Percentiles rank a stretch among this genome's conserved stretches.
Conservation (phyloP, 2,888 invertebrate genomes). For the Chydorus sphaericus region DNA sequence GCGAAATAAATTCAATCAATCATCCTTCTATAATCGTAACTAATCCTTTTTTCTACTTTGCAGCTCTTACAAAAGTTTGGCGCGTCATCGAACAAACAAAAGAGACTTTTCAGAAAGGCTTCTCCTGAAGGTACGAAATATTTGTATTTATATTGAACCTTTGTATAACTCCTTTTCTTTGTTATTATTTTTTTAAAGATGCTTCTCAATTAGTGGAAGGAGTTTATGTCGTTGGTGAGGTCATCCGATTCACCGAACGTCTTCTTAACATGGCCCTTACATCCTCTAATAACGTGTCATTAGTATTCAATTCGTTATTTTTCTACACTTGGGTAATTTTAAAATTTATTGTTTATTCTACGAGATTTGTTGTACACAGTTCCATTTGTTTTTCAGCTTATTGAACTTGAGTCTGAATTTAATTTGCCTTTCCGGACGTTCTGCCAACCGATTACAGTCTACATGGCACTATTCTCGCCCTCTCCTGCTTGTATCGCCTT, state of each 20-base stretch:
- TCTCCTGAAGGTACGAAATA: too few species aligned
- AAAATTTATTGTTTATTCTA: background rate
- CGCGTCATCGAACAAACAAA: background rate
- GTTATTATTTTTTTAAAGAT: background rate
- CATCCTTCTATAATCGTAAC: background rate
- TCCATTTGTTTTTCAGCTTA: background rate
- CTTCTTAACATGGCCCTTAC: background rate
- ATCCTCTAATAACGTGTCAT: background rate
- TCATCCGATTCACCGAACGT: background rate
- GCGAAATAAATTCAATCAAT: too few species aligned
- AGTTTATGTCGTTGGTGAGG: background rate
- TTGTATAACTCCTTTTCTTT: too few species aligned
- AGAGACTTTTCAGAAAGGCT: background rate
- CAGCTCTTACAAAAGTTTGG: constrained; percentile 2
- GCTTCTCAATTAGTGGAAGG: background rate
- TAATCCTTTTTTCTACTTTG: background rate
- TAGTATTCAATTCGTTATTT: background rate
- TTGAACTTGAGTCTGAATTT: background rate
- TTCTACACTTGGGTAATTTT: background rate
- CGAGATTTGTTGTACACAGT: too few species aligned
- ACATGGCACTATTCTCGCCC: background rate
- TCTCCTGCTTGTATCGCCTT: background rate
- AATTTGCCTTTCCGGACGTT: constrained; percentile 4
- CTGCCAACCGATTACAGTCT: constrained; percentile 5
- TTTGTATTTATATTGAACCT: too few species aligned